Evolutionary conservation across 2,113 vertebrate species (phyloP), one percentile per base, ranked within the genome.

Genomic region (Peromyscus leucopus): DNA sequence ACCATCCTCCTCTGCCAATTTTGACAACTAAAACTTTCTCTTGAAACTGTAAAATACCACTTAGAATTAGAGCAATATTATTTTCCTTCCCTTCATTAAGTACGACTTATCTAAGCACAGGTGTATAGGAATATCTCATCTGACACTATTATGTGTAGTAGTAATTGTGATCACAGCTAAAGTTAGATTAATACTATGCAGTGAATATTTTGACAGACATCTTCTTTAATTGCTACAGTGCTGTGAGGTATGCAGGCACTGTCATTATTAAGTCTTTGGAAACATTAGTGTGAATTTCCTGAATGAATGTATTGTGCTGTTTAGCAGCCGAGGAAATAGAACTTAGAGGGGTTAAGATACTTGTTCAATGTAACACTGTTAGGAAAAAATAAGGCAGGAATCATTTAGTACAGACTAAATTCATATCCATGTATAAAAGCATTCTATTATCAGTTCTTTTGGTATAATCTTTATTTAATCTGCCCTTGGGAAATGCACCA

Each of bases 211-310:
- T 75, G 10, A 12, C 12, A 86, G 26, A 10, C 65, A 82, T 78
- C 21, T 85, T 19, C 33, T 57, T 89, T 12, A 69, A 7, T 90
- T 80, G 12, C 74, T 59, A 90, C 19, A 87, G 46, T 36, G 72
- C 57, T 90, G 78, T 91, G 31, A 91, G 83, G 36, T 39, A 80
- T 15, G 21, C 16, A 84, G 48, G 33, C 7, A 61, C 19, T 69
- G 89, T 42, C n/a, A 89, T 95, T 80, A 75, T n/a, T 28, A 46
- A 71, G 55, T 63, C 75, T 94, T 92, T 51, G 16, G 87, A 75
- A 76, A 71, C 59, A 2, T 59, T 63, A 51, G 78, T 86, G 92
- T 90, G 57, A 74, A 63, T 76, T 67, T 61, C 82, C 75, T 61
- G 59, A 87, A 72, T 79, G 31, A 72, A 55, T 89, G 19, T 1